Evolutionary conservation across 2,797 vertebrate genomes (phyloP).

Genomic region (Lacerta agilis): DNA sequence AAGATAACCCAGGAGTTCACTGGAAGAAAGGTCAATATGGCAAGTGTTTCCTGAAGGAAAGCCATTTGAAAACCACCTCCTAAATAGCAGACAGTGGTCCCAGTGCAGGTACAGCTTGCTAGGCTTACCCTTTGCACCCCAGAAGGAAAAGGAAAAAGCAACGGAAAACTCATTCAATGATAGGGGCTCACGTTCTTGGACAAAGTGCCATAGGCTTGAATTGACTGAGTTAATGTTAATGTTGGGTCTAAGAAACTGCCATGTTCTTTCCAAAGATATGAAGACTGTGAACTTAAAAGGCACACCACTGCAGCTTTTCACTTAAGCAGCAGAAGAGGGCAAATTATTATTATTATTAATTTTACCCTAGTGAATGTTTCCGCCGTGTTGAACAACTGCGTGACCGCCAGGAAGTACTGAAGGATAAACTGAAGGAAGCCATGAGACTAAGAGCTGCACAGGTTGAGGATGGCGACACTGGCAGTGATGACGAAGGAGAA

Average conservation of each 20-base stretch:
- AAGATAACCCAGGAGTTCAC: neutral
- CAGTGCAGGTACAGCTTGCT: neutral
- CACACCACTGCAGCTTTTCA: neutral
- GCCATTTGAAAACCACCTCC: neutral
- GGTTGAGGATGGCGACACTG: constrained; percentile 81
- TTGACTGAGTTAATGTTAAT: neutral
- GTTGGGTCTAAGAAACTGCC: neutral
- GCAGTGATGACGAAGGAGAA: constrained; percentile 88
- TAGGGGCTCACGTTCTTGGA: neutral
- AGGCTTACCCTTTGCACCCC: neutral
- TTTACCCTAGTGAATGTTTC: constrained; percentile 83
- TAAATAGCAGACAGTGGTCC: neutral
- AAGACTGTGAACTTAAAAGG: neutral
- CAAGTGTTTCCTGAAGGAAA: neutral
- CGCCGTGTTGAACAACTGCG: constrained; percentile 90
- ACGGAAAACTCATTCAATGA: neutral
- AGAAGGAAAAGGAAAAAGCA: neutral
- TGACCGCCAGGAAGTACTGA: constrained; percentile 87
- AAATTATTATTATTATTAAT: constrained; percentile 8
- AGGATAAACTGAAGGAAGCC: constrained; percentile 75
- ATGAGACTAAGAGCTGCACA: constrained; percentile 67
- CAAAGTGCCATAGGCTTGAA: neutral
- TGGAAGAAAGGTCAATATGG: neutral
- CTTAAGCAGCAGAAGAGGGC: neutral
- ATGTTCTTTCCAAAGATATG: neutral